These are phyloP conservation scores for Carassius auratus DNA, from an alignment of 2,113 vertebrate species.

Conservation along the genomic window DNA sequence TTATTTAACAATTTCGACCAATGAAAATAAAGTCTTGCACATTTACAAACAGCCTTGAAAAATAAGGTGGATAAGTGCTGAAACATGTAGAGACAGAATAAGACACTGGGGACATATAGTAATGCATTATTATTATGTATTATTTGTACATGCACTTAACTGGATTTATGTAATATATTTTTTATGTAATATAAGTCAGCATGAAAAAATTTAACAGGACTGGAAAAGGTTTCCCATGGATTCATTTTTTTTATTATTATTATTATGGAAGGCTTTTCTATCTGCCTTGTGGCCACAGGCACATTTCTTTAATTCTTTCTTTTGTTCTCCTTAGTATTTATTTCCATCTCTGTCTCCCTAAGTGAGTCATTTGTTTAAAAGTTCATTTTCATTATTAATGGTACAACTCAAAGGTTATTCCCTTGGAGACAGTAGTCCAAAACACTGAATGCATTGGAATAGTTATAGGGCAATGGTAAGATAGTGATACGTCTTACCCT, in stretches of 20 bases:
- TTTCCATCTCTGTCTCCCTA: conserved; percentile 16
- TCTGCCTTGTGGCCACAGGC: background rate
- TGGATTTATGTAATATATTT: conserved; percentile 21
- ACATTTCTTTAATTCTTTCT: conserved; percentile 14
- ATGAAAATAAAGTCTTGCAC: background rate
- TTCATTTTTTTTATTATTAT: conserved; percentile 3
- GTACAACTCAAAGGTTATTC: background rate
- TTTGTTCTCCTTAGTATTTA: background rate
- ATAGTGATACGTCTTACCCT: background rate
- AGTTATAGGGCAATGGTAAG: background rate
- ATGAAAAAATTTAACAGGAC: background rate
- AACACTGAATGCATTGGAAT: background rate
- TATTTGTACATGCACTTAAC: background rate
- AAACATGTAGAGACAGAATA: conserved; percentile 7
- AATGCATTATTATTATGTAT: background rate
- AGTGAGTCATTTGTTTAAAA: conserved; percentile 46
- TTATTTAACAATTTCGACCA: background rate
- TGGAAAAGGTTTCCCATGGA: conserved; percentile 16
- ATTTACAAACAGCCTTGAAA: background rate
- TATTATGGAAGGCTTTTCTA: conserved; percentile 9
- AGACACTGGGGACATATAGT: background rate
- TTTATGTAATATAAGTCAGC: conserved; percentile 21
- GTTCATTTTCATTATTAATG: conserved; percentile 12
- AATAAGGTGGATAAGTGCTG: background rate
- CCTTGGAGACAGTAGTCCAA: background rate